Evolutionary conservation across 2,113 vertebrate species (phyloP), one percentile per base, ranked within the genome.

Genomic region (Malurus alboscapulatus): DNA sequence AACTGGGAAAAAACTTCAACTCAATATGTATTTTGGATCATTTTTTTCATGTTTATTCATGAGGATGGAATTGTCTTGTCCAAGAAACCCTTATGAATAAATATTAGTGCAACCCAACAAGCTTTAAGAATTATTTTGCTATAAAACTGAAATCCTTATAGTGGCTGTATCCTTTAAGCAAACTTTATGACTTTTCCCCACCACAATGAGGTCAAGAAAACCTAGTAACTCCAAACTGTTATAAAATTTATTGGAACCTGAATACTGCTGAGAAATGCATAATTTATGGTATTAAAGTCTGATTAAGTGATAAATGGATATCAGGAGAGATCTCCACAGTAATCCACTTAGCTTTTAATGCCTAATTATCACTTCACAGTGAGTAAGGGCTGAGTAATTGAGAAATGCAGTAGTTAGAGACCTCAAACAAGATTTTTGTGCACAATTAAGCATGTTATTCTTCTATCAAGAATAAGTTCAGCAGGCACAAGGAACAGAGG

Each of bases 301-400:
- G 78, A 93, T 95, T 95, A 95, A 95, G 73, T 93, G 88, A 88
- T 94, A 95, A 96, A 97, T 95, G 90, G 76, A 94, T 94, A 62
- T 90, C 88, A 94, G 92, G 87, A 90, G 83, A 83, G 45, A 92
- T 88, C 86, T 57, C 34, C 42, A 83, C 84, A 92, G 87, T 96
- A 96, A 97, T 96, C 94, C 93, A 95, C 91, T 96, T 92, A 95
- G 93, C 59, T 94, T 95, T 85, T 88, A 91, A 92, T 73, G 85
- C 32, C 62, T 90, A 90, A 93, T 66, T 93, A 96, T 88, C 94
- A 92, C 88, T 92, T 95, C 85, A 72, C 74, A 79, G 81, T 40
- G 72, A 89, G 55, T 84, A 72, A 85, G 51, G 48, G 36, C 36
- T 82, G 85, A 62, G 84, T 87, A 90, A 91, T 61, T 82, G 89